phyloP scores from a whole-genome alignment of 2,113 vertebrate genomes.

The Eidolon helvum region DNA sequence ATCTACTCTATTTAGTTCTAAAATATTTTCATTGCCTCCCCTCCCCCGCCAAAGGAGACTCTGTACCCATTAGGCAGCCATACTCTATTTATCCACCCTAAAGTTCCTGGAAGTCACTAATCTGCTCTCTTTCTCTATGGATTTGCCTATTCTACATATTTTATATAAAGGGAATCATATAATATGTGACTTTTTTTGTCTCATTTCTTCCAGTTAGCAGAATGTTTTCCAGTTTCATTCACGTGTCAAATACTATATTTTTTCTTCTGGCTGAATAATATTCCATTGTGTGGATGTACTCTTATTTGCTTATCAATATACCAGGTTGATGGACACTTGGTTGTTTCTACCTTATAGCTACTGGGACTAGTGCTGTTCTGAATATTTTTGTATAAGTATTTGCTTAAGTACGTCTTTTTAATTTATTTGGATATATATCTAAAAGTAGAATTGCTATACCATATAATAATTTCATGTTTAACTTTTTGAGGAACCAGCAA shows the following conservation, averaged over 20 bases:
- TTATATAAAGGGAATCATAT: neutral
- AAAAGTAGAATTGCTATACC: neutral
- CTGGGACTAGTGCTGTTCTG: neutral
- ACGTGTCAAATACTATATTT: neutral
- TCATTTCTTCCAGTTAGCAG: neutral
- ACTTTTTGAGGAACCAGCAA: neutral
- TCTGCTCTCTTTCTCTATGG: neutral
- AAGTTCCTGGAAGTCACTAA: neutral
- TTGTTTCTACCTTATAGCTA: neutral
- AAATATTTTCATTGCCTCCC: neutral
- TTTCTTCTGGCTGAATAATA: neutral
- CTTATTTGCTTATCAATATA: neutral
- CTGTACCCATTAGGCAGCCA: neutral
- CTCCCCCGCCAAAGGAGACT: neutral
- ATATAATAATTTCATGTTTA: neutral
- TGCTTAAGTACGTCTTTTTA: neutral
- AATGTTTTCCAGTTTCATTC: neutral
- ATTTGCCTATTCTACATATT: neutral
- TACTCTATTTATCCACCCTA: neutral
- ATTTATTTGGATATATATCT: neutral
- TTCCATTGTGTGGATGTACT: neutral
- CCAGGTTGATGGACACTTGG: neutral
- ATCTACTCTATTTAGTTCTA: neutral
- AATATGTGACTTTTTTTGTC: neutral
- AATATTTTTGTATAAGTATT: neutral